These are phyloP conservation scores for Calypte anna DNA, from an alignment of 2,113 vertebrate species.

Conservation along the genomic window DNA sequence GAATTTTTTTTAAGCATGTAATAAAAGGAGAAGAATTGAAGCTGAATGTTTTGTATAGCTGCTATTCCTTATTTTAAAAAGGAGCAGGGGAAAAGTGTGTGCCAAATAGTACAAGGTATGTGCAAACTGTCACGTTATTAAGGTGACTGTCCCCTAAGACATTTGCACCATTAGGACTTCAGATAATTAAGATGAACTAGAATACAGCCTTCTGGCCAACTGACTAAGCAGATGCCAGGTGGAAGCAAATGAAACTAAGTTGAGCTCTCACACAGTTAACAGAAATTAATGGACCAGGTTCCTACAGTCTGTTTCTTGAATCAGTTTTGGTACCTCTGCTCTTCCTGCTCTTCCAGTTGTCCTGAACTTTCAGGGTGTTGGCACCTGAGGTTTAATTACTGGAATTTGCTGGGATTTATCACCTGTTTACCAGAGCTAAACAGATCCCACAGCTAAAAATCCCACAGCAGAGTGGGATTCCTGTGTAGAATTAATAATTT, in stretches of 20 bases:
- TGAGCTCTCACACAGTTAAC: conserved; percentile 32
- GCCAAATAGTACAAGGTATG: not conserved
- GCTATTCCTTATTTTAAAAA: not conserved
- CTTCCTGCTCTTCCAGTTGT: not conserved
- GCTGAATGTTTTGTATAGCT: not conserved
- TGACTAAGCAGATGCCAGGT: conserved; percentile 53
- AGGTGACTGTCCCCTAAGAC: not conserved
- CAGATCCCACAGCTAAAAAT: no score
- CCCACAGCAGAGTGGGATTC: not conserved
- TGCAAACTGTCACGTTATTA: not conserved
- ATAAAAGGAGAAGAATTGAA: not conserved
- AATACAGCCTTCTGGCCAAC: conserved; percentile 25
- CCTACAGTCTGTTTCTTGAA: conserved; percentile 27
- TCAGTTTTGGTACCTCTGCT: not conserved
- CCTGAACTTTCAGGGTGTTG: not conserved
- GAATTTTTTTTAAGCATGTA: not conserved
- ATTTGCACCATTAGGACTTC: not conserved
- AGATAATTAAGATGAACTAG: conserved; percentile 38
- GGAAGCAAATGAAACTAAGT: conserved; percentile 22
- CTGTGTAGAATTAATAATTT: not conserved
- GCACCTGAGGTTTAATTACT: not conserved
- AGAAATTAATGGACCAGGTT: conserved; percentile 53
- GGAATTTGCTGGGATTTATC: not conserved
- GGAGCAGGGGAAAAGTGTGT: accelerated
- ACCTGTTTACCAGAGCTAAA: not conserved